Base-by-base conservation (phyloP, 2,888 invertebrate genomes). In the Agrochola macilenta region DNA sequence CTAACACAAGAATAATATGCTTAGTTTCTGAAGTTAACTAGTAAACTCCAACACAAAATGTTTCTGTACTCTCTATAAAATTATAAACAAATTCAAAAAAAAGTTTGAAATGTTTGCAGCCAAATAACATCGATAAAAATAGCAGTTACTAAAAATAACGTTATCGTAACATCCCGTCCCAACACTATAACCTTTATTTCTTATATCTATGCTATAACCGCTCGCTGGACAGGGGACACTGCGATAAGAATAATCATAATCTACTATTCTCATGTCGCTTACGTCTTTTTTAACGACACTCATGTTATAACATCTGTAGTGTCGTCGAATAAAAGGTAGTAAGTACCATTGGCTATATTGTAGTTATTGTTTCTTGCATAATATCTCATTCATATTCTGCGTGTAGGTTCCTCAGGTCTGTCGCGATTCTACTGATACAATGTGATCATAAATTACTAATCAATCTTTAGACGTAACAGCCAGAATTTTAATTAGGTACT, bases 101-200 rank as follows among this genome's bases (percentile, higher is more conserved):
- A n/a, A 20, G 8, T 11, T 35, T 5, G 1, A 26, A 39, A 39
- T 23, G 7, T 39, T 2, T 23, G 26, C 8, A 26, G 14, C 14
- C 8, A n/a, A 81, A 12, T 35, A 35, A 35, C 8, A 20, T 26
- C 3, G 5, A 12, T 60, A 39, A 39, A 58, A 75, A 81, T 39
- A 82, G n/a, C 76, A 23, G 64, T 35, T 78, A 8, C 12, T 43
- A 23, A 58, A 76, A 84, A 84, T 54, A 66, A 61, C 84, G 83
- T 64, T 70, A 54, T 14, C 26, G 68, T 52, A 46, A 5, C 35
- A 58, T 8, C 8, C 23, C 2, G 23, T 30, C 46, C 4, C 86
- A 69, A 30, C 78, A 74, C 86, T 83, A 74, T 43, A 68, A 14
- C 20, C n/a, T n/a, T n/a, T n/a, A n/a, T n/a, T n/a, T n/a, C n/a